Evolutionary conservation across 2,113 vertebrate genomes (phyloP).

Genomic region (Macheiramphus alcinus): DNA sequence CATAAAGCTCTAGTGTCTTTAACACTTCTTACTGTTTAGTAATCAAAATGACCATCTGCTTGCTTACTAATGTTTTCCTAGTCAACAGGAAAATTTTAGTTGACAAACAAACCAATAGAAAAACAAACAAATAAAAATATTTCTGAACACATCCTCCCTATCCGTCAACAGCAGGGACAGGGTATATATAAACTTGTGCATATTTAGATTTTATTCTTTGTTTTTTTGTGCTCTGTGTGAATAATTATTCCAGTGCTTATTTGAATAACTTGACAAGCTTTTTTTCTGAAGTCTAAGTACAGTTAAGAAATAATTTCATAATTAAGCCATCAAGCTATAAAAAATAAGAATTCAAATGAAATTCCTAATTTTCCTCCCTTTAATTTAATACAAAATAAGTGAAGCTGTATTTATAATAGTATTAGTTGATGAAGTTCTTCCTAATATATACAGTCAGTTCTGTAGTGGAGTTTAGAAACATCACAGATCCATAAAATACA

Average conservation of each 20-base stretch:
- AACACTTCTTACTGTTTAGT: background rate
- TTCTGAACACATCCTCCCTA: background rate
- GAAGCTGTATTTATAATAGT: background rate
- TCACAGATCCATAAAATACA: background rate
- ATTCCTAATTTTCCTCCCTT: background rate
- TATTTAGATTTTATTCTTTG: background rate
- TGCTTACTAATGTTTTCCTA: background rate
- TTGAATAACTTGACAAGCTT: background rate
- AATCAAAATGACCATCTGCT: background rate
- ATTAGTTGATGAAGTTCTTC: background rate
- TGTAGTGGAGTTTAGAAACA: background rate
- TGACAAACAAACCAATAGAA: background rate
- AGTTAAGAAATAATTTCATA: background rate
- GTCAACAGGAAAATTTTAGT: background rate
- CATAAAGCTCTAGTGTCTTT: background rate
- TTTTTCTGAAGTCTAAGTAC: background rate
- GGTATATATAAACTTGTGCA: background rate
- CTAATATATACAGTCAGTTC: background rate
- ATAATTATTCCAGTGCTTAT: background rate
- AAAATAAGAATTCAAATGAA: background rate
- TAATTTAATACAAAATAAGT: background rate
- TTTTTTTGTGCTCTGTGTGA: background rate
- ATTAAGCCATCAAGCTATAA: background rate
- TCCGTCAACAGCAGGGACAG: background rate
- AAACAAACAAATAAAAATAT: background rate